phyloP scores from a whole-genome alignment of 2,797 vertebrate genomes.

The Trematomus bernacchii region DNA sequence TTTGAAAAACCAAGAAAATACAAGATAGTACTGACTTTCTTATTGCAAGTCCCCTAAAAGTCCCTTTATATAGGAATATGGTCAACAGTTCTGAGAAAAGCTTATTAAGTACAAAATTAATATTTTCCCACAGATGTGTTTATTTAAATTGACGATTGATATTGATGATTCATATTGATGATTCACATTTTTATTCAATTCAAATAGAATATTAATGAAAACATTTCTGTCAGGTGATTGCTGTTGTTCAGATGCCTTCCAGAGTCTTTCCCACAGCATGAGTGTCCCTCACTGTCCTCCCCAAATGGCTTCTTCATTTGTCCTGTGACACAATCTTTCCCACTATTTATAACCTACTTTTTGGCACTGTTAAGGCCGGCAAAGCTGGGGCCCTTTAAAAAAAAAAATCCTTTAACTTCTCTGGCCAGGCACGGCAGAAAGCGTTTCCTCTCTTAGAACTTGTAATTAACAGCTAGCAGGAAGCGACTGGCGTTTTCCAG shows the following conservation, averaged over 20 bases:
- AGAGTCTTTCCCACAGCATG: slow-evolving; percentile 27
- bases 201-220: background rate
- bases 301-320: slow-evolving; percentile 44
- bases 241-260: slow-evolving; percentile 21
- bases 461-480: slow-evolving; percentile 68
- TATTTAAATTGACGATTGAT: too few species aligned
- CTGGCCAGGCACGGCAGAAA: slow-evolving; percentile 31
- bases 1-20: too few species aligned
- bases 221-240: background rate
- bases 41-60: too few species aligned
- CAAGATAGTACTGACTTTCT: too few species aligned
- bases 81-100: background rate
- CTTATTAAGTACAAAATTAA: background rate
- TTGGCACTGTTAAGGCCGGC: slow-evolving; percentile 36
- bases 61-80: background rate
- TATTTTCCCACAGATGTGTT: background rate
- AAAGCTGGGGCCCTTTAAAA: slow-evolving; percentile 14
- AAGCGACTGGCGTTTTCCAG: slow-evolving; percentile 63
- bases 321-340: slow-evolving; percentile 69
- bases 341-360: slow-evolving; percentile 67
- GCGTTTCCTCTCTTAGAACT: slow-evolving; percentile 47
- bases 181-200: background rate
- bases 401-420: background rate
- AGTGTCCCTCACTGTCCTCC: slow-evolving; percentile 27
- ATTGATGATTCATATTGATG: too few species aligned